phyloP scores from a whole-genome alignment of 2,113 vertebrate genomes.

The Etheostoma spectabile region DNA sequence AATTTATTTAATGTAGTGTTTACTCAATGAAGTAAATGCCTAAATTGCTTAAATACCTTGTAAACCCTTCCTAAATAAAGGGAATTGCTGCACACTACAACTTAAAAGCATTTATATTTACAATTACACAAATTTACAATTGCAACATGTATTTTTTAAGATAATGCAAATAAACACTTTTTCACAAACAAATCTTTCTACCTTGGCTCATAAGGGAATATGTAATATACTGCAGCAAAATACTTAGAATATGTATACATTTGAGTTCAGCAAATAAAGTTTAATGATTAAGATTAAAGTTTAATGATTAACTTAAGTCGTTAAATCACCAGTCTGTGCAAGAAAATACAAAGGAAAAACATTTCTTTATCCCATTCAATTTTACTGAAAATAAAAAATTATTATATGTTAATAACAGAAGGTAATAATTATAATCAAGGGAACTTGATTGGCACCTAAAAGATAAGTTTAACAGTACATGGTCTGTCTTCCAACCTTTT shows the following conservation, averaged over 20 bases:
- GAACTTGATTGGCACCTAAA: not conserved
- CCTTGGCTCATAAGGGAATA: not conserved
- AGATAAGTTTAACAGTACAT: not conserved
- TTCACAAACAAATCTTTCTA: not conserved
- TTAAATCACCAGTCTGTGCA: not conserved
- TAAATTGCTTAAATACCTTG: not conserved
- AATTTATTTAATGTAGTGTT: too few relatives aligned
- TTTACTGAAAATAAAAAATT: not conserved
- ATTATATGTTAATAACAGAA: not conserved
- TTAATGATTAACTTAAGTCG: not conserved
- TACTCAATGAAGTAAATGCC: not conserved
- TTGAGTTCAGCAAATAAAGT: not conserved
- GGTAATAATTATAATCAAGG: not conserved
- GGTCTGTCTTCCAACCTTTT: constrained; percentile 29
- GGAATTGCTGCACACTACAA: not conserved
- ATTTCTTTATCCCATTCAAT: not conserved
- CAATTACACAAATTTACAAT: too few relatives aligned
- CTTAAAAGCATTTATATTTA: not conserved
- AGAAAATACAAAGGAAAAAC: not conserved
- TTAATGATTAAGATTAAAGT: not conserved
- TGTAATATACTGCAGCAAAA: not conserved
- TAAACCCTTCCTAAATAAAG: not conserved
- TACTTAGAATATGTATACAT: not conserved
- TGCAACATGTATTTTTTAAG: too few relatives aligned
- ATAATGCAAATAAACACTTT: not conserved